Percentiles rank a stretch among this genome's conserved stretches.
phyloP scores from a whole-genome alignment of 1,140 invertebrate genomes.

The Drosophila suzukii region DNA sequence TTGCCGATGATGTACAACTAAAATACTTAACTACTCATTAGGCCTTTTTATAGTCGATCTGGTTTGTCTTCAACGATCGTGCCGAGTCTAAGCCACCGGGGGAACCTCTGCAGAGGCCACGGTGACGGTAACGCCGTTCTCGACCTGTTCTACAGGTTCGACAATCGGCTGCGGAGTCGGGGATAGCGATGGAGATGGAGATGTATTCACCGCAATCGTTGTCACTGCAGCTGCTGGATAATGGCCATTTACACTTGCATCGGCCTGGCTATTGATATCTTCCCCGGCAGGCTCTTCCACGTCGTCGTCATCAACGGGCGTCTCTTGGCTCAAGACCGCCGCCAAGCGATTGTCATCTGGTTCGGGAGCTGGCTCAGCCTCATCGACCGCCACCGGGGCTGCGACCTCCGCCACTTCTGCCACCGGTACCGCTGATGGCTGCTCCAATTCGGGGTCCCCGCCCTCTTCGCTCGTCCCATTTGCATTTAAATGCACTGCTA shows the following conservation, averaged over 20 bases:
- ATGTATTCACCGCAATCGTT: constrained; percentile 71
- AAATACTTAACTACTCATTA: constrained; percentile 62
- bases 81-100: constrained; percentile 66
- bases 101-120: constrained; percentile 55
- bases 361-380: constrained; percentile 36
- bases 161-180: constrained; percentile 43
- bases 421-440: constrained; percentile 6
- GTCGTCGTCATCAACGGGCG: constrained; percentile 68
- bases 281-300: constrained; percentile 14
- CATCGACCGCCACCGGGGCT: constrained; percentile 9
- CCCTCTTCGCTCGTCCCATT: constrained; percentile 61
- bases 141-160: constrained; percentile 83
- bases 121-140: constrained; percentile 74
- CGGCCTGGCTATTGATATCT: constrained; percentile 38
- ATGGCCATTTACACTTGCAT: constrained; percentile 63
- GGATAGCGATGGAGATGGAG: constrained; percentile 42
- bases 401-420: constrained; percentile 23
- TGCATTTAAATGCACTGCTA: constrained; percentile 71
- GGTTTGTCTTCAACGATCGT: constrained; percentile 28
- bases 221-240: constrained; percentile 65
- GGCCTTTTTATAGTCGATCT: constrained; percentile 43
- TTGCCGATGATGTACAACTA: constrained; percentile 50
- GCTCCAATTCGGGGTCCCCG: constrained; percentile 52
- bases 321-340: constrained; percentile 77
- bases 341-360: constrained; percentile 68